Conservation (phyloP, 2,888 invertebrate species). For the Nemotelus pantherinus region DNA sequence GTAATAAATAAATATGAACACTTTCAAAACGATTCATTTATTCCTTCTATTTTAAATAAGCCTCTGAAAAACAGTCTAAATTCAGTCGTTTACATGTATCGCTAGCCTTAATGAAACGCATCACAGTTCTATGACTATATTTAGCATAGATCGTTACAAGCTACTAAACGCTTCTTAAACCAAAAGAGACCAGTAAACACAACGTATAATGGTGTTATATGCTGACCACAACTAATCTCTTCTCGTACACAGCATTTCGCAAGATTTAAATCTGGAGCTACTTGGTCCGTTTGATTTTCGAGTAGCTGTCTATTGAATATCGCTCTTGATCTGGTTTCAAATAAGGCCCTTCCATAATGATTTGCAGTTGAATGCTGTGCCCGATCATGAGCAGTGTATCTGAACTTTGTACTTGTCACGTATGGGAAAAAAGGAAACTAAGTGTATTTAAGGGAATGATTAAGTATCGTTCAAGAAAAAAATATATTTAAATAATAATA, state of each 20-base stretch:
- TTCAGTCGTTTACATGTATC: too few species aligned
- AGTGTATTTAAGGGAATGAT: too few species aligned
- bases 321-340: background rate
- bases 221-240: too few species aligned
- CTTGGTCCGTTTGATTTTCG: background rate
- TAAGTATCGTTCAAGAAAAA: too few species aligned
- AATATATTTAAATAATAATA: too few species aligned
- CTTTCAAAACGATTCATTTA: too few species aligned
- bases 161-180: background rate
- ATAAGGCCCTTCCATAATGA: background rate
- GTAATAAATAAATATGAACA: too few species aligned
- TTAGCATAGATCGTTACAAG: conserved; percentile 1
- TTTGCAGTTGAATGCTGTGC: background rate
- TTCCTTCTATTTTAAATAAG: too few species aligned
- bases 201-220: too few species aligned
- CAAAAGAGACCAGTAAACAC: background rate
- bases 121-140: background rate
- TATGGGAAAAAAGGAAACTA: too few species aligned
- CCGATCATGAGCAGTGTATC: background rate
- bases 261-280: background rate
- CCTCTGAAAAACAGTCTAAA: too few species aligned
- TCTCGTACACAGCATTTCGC: background rate
- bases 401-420: too few species aligned
- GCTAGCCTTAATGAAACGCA: background rate
- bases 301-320: conserved; percentile 4